A percentile compares a stretch with the other conserved stretches of the same genome.
These are phyloP conservation scores for Onychomys torridus DNA, from an alignment of 2,797 vertebrate genomes.

Conservation along the genomic window DNA sequence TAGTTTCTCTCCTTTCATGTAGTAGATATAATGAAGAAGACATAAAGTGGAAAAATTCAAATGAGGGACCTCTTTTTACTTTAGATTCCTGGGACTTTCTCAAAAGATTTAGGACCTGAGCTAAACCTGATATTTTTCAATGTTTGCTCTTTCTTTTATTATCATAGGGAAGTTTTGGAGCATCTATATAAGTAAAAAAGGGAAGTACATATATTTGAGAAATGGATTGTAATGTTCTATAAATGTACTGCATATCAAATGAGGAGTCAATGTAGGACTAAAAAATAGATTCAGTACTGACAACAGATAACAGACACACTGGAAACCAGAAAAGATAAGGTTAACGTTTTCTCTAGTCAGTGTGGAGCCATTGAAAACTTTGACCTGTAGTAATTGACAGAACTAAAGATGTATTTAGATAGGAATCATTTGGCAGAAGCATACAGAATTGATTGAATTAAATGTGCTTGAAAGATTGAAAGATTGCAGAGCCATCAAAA, in stretches of 20 bases:
- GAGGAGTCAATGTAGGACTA: not conserved
- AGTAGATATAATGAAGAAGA: not conserved
- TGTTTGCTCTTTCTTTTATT: not conserved
- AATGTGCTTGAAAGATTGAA: conserved; percentile 5
- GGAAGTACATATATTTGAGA: not conserved
- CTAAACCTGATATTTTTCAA: not conserved
- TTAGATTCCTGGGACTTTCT: not conserved
- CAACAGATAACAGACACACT: not conserved
- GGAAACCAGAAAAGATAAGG: not conserved
- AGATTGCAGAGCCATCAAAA: not conserved
- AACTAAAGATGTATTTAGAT: not conserved
- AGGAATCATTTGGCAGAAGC: not conserved
- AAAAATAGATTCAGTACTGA: not conserved
- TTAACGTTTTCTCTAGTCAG: not conserved
- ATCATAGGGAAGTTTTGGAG: not conserved
- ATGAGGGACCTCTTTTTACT: not conserved
- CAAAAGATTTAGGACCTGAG: not conserved
- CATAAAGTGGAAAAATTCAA: not conserved
- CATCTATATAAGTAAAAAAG: not conserved
- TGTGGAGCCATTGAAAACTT: not conserved
- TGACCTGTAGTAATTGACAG: not conserved
- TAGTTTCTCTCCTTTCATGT: not conserved
- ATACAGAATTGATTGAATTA: not conserved
- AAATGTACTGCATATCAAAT: not conserved
- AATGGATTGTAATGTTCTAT: not conserved